Base-by-base conservation (phyloP, 2,797 vertebrate genomes). In the Lithobates pipiens region DNA sequence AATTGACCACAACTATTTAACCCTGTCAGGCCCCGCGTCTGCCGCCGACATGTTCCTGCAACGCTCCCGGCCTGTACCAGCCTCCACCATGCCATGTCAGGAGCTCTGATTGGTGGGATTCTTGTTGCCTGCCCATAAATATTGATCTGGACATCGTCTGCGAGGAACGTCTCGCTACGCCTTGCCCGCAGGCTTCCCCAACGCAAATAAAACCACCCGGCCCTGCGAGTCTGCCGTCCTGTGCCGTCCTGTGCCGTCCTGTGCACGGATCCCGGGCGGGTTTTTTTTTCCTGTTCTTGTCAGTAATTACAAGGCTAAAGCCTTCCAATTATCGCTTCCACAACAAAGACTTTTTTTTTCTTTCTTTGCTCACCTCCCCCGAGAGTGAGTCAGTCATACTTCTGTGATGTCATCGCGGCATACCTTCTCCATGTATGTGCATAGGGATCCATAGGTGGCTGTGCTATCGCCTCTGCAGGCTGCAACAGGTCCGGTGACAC, bases 251-350 rank as follows among this genome's bases (percentile, higher is more conserved):
- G n/a, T 78, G 29, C 72, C 63, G 44, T 42, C 36, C 16, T 69
- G 84, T 18, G 68, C 77, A 69, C 21, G 18, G 61, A 68, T 76
- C 23, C 39, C 57, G 65, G 83, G 74, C 69, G 72, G 61, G 39
- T 75, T 67, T 65, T 79, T 85, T 78, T 70, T 77, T 67, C 25
- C 42, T 77, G 50, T 29, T 50, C 70, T 80, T 85, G 76, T 85
- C 83, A 75, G 83, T 85, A 85, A 85, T 85, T 85, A 85, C 84
- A 85, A 85, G 76, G 84, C 84, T 80, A 80, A 79, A 85, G 54
- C 54, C 54, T n/a, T 36, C 46, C 83, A 80, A 85, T 85, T 74
- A 85, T 80, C 79, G 61, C 57, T 79, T 85, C 21, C 25, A 78
- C 50, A 85, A 85, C 76, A 85, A 85, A 85, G 83, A 11, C 68